phyloP scores from a whole-genome alignment of 2,797 vertebrate genomes.

The Bucorvus abyssinicus region DNA sequence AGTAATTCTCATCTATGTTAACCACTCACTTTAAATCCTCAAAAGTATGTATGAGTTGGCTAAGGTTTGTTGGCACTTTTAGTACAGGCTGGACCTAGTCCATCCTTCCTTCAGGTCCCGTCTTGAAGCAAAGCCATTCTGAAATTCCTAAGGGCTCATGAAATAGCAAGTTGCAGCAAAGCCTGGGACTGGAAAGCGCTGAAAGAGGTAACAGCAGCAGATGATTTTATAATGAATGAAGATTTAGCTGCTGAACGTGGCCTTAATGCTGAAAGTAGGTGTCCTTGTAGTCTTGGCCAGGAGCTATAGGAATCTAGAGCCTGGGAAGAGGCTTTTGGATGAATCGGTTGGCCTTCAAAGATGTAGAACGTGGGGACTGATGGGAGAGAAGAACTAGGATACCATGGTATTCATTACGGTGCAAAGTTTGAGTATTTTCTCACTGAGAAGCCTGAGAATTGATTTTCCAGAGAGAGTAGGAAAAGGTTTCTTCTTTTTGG shows the following conservation, averaged over 20 bases:
- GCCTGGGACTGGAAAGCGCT: background rate
- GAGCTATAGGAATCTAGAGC: background rate
- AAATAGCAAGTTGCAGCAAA: conserved; percentile 9
- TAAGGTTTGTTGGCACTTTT: background rate
- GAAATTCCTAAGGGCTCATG: background rate
- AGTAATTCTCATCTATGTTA: background rate
- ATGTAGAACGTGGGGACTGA: background rate
- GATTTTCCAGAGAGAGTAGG: background rate
- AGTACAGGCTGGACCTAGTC: background rate
- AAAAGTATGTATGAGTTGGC: background rate
- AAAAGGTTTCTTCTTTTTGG: background rate
- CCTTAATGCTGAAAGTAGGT: background rate
- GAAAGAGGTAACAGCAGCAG: background rate
- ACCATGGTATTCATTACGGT: rapidly evolving
- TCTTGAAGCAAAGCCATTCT: background rate
- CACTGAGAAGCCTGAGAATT: background rate
- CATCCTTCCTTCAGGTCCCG: background rate
- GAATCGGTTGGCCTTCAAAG: rapidly evolving
- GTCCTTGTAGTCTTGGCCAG: background rate
- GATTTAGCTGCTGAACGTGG: background rate
- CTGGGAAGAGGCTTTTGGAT: background rate
- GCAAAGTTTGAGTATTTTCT: background rate
- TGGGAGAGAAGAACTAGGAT: background rate
- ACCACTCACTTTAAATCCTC: background rate
- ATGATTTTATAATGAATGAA: background rate